phyloP scores from a whole-genome alignment of 2,888 invertebrate species.

The Microplitis manilae region DNA sequence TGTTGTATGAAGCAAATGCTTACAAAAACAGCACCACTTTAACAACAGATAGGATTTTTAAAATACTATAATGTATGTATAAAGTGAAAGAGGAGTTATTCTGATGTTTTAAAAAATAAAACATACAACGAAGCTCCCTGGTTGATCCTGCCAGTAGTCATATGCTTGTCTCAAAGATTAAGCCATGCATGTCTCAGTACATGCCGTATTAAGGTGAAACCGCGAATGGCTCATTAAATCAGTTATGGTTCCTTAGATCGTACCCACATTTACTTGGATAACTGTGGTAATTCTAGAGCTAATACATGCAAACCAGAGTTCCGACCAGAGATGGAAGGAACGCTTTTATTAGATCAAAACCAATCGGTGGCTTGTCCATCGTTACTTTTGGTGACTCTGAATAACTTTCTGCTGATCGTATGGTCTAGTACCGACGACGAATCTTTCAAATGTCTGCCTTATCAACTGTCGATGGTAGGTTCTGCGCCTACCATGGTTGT shows the following conservation, averaged over 20 bases:
- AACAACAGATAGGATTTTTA: too few relatives aligned
- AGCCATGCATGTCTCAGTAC: conserved; percentile 80
- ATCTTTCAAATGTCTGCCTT: conserved; percentile 80
- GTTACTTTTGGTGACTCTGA: too few relatives aligned
- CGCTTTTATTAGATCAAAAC: background rate
- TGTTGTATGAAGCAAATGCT: too few relatives aligned
- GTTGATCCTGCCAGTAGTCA: conserved; percentile 50
- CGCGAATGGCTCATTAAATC: conserved; percentile 78
- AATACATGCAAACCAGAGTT: conserved; percentile 74
- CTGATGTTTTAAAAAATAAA: too few relatives aligned
- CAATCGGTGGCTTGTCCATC: too few relatives aligned
- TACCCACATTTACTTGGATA: conserved; percentile 56
- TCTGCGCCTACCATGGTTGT: conserved; percentile 79
- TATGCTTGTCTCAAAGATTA: conserved; percentile 79
- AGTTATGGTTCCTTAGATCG: conserved; percentile 74
- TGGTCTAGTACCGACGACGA: conserved; percentile 73
- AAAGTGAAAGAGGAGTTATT: too few relatives aligned
- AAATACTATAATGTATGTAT: too few relatives aligned
- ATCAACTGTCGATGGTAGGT: conserved; percentile 80
- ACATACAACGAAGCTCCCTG: conserved; percentile 43
- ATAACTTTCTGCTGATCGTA: conserved; percentile 55
- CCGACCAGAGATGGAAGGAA: conserved; percentile 70
- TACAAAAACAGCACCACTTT: too few relatives aligned
- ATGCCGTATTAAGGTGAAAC: conserved; percentile 70
- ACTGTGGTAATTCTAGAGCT: conserved; percentile 35